Evolutionary conservation across 2,888 invertebrate genomes (phyloP).

Genomic region (Drosophila quinaria): DNA sequence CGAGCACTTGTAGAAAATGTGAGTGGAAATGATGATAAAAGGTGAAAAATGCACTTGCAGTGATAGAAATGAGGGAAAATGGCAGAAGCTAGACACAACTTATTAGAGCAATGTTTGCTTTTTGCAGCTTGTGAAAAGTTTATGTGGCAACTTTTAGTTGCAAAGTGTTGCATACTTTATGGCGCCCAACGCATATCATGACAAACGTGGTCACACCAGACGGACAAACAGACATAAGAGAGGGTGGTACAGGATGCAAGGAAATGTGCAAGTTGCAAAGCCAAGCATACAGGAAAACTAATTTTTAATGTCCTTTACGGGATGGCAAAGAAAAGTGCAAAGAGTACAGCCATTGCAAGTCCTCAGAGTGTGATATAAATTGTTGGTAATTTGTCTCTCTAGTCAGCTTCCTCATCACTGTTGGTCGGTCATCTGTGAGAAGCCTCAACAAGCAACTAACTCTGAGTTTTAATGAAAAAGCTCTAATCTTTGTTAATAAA

Average conservation of each 20-base stretch:
- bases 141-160: conserved; percentile 51
- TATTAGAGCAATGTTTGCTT: conserved; percentile 41
- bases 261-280: conserved; percentile 46
- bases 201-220: conserved; percentile 28
- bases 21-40: conserved; percentile 63
- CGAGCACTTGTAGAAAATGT: conserved; percentile 16
- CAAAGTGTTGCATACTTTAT: conserved; percentile 64
- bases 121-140: conserved; percentile 45
- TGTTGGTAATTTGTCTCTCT: conserved; percentile 20
- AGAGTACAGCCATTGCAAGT: not conserved
- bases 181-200: conserved; percentile 34
- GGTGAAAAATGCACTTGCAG: conserved; percentile 57
- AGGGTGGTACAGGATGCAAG: conserved; percentile 2
- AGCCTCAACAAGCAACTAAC: not conserved
- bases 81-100: conserved; percentile 35
- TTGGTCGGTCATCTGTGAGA: not conserved
- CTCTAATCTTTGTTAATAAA: conserved; percentile 3
- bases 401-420: not conserved
- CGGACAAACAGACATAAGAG: not conserved
- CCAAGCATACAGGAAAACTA: conserved; percentile 53
- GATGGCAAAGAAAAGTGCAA: conserved; percentile 7
- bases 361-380: conserved; percentile 13
- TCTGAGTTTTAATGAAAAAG: conserved; percentile 6
- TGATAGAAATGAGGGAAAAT: conserved; percentile 12
- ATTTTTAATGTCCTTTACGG: conserved; percentile 53